Conservation (phyloP, 2,888 invertebrate genomes). For the Philereme vetulata region DNA sequence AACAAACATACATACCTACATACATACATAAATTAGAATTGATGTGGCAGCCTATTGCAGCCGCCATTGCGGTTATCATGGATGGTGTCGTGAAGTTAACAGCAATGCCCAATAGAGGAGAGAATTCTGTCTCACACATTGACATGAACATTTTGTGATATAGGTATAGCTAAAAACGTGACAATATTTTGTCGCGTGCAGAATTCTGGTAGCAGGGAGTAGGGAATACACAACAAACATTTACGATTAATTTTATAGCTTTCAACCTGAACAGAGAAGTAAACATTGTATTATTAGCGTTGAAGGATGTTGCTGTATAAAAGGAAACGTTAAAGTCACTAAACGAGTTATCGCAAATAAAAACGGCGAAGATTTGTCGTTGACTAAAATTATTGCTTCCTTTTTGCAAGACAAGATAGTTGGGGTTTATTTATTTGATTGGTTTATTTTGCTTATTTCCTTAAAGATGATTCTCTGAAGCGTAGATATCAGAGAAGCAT, state of each 20-base stretch:
- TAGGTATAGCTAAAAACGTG: not conserved
- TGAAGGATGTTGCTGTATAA: slow-evolving; percentile 30
- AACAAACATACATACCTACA: too few relatives aligned
- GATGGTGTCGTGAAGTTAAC: too few relatives aligned
- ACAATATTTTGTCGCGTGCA: slow-evolving; percentile 71
- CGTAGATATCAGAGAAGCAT: not conserved
- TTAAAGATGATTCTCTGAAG: not conserved
- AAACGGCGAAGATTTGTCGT: slow-evolving; percentile 32
- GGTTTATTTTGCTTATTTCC: not conserved
- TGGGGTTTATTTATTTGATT: slow-evolving; percentile 6
- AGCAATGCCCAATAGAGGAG: too few relatives aligned
- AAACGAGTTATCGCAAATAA: slow-evolving; percentile 35
- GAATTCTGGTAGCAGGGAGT: slow-evolving; percentile 52
- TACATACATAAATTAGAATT: too few relatives aligned
- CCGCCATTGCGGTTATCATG: too few relatives aligned
- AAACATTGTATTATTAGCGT: slow-evolving; percentile 43
- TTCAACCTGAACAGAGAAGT: slow-evolving; percentile 38
- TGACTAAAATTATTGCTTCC: slow-evolving; percentile 29
- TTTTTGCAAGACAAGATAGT: slow-evolving; percentile 16
- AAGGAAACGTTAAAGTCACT: slow-evolving; percentile 32
- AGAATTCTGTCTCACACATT: too few relatives aligned
- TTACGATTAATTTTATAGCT: slow-evolving; percentile 56
- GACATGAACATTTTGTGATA: too few relatives aligned
- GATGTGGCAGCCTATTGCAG: too few relatives aligned
- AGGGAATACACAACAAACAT: slow-evolving; percentile 52